Conservation (phyloP, 2,888 invertebrate genomes). For the Diadegma fenestrale region DNA sequence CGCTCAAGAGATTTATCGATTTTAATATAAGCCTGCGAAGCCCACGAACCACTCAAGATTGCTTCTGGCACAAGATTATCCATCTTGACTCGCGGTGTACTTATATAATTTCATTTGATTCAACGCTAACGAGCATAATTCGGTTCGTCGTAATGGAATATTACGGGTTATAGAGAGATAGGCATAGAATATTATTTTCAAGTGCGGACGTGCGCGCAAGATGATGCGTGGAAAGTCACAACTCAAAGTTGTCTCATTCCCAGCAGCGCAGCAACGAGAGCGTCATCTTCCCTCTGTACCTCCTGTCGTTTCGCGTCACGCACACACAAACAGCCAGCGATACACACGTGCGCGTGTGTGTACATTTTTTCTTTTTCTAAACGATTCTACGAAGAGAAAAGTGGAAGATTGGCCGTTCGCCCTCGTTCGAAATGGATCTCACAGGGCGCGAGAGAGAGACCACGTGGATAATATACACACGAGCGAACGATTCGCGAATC, state of each 20-base stretch:
- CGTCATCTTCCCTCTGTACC: conserved; percentile 43
- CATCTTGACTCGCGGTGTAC: background rate
- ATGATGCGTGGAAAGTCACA: conserved; percentile 49
- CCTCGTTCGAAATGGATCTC: conserved; percentile 73
- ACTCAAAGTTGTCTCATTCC: conserved; percentile 51
- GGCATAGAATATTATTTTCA: conserved; percentile 20
- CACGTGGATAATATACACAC: conserved; percentile 46
- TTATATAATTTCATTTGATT: background rate
- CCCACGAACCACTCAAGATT: background rate
- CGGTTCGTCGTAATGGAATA: background rate
- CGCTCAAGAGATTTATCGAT: background rate
- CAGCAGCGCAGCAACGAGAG: conserved; percentile 27
- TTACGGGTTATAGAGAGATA: conserved; percentile 8
- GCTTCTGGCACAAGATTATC: background rate
- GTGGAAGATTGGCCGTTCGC: conserved; percentile 73
- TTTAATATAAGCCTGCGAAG: background rate
- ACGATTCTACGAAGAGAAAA: conserved; percentile 74
- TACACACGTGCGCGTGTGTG: background rate
- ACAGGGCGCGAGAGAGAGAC: conserved; percentile 52
- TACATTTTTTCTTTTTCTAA: conserved; percentile 65
- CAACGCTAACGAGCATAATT: background rate
- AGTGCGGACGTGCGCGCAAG: conserved; percentile 56
- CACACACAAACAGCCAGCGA: background rate
- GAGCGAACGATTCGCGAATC: conserved; percentile 26
- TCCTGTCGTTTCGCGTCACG: conserved; percentile 38